These are phyloP conservation scores for Diorhabda carinulata DNA, from an alignment of 1,140 invertebrate genomes.

Conservation along the genomic window DNA sequence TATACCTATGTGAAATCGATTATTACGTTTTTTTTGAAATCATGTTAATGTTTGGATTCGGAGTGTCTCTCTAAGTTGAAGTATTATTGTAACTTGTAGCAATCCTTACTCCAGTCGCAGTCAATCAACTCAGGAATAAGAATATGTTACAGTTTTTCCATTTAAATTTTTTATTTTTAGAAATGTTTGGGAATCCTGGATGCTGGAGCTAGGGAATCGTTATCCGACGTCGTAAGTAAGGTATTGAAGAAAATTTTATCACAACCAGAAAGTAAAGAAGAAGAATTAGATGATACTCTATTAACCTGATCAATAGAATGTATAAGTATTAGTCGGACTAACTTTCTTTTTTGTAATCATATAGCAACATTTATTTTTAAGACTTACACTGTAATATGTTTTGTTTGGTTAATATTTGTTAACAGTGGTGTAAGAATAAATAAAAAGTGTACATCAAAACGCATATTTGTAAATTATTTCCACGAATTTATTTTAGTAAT, in stretches of 20 bases:
- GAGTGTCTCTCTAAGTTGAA: not conserved
- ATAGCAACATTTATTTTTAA: not conserved
- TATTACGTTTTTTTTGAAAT: no score
- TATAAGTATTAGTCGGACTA: not conserved
- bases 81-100: not conserved
- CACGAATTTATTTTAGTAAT: no score
- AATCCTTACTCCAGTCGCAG: no score
- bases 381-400: not conserved
- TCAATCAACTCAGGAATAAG: no score
- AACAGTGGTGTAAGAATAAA: not conserved
- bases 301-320: constrained; percentile 59
- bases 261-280: constrained; percentile 76
- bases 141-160: no score
- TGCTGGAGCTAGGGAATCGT: constrained; percentile 78
- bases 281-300: constrained; percentile 88
- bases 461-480: no score
- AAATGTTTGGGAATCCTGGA: constrained; percentile 74
- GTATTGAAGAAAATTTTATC: constrained; percentile 69
- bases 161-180: constrained; percentile 51
- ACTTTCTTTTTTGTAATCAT: not conserved
- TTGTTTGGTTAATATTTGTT: not conserved
- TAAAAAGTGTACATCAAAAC: not conserved
- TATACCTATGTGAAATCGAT: no score
- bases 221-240: constrained; percentile 84
- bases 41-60: no score